Conservation (phyloP, 2,888 invertebrate genomes). For the Drymonia ruficornis region DNA sequence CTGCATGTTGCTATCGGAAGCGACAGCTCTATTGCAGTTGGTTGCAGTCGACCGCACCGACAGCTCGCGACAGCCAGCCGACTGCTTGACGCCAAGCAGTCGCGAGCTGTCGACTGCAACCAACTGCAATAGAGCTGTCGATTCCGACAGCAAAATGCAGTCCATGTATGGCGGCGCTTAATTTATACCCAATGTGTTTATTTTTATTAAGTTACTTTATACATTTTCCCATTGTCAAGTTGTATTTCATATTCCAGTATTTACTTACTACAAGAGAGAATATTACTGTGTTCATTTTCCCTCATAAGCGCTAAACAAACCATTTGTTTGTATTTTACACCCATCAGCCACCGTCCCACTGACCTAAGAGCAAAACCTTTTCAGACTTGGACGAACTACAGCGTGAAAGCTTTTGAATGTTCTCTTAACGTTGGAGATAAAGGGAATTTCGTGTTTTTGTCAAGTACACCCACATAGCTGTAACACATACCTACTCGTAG, state of each 20-base stretch:
- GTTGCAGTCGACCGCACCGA: no score
- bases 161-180: no score
- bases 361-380: slow-evolving; percentile 29
- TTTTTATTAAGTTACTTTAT: no score
- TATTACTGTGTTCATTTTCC: not conserved
- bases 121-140: no score
- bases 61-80: no score
- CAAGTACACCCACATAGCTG: slow-evolving; percentile 15
- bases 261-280: not conserved
- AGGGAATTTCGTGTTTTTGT: slow-evolving; percentile 35
- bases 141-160: no score
- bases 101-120: no score
- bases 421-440: slow-evolving; percentile 33
- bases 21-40: no score
- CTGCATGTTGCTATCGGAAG: no score
- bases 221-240: no score
- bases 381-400: slow-evolving; percentile 30
- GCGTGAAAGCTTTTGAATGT: slow-evolving; percentile 45
- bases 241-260: not conserved
- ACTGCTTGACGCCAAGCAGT: no score
- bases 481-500: not conserved
- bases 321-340: slow-evolving; percentile 9
- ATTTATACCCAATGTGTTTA: no score
- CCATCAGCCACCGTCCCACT: slow-evolving; percentile 14
- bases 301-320: not conserved